Evolutionary conservation across 2,797 vertebrate species (phyloP).

Genomic region (Scyliorhinus canicula): DNA sequence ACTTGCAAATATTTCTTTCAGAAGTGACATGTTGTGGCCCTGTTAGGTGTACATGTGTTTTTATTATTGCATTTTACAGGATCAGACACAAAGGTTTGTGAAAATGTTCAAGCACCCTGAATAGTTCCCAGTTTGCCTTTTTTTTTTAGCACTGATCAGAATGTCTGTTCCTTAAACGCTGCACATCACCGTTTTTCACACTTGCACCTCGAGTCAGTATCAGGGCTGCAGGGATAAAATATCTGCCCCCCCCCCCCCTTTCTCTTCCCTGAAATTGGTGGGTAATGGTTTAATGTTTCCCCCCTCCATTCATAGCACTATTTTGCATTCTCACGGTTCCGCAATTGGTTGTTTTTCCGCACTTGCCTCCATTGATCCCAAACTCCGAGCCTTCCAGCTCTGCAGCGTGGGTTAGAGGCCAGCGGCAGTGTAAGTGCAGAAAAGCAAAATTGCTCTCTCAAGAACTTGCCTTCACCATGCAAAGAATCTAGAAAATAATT

Average conservation of each 20-base stretch:
- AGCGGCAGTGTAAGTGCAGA: background rate
- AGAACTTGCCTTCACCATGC: background rate
- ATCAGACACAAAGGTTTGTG: constrained; percentile 27
- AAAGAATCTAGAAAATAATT: background rate
- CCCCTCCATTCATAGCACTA: background rate
- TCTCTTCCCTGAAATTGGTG: background rate
- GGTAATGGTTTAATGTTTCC: background rate
- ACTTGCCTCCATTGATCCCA: background rate
- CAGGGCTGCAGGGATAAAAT: background rate
- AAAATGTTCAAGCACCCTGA: constrained; percentile 1
- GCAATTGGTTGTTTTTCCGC: background rate
- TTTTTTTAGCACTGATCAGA: background rate
- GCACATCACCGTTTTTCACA: background rate
- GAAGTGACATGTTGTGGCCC: constrained; percentile 30
- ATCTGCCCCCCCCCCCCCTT: background rate
- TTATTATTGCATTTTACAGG: constrained; percentile 33
- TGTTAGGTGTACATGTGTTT: constrained; percentile 33
- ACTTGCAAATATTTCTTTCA: constrained; percentile 34
- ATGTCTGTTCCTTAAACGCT: background rate
- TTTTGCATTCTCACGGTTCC: background rate
- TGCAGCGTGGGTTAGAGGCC: background rate
- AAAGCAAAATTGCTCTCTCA: background rate
- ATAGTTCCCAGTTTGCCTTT: constrained; percentile 10
- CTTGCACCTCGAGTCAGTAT: background rate
- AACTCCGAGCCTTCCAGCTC: background rate